A percentile compares a stretch with the other conserved stretches of the same genome.
Evolutionary conservation across 2,888 invertebrate species (phyloP).

Genomic region (Elysia crispata): DNA sequence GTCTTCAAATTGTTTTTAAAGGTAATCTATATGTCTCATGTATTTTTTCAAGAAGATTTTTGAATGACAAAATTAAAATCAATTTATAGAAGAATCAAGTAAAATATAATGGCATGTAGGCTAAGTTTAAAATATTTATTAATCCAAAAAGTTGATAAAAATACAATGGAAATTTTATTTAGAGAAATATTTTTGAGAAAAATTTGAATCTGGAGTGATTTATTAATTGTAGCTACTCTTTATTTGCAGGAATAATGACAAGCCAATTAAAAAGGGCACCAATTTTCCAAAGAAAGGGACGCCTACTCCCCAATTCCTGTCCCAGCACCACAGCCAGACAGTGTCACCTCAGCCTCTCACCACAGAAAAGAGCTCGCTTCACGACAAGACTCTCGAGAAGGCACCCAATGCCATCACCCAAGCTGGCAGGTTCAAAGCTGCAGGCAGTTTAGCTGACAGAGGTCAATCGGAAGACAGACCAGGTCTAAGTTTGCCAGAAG

Average conservation of each 20-base stretch:
- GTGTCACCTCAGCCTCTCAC: slow-evolving; percentile 63
- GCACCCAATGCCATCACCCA: slow-evolving; percentile 48
- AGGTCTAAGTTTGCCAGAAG: slow-evolving; percentile 50
- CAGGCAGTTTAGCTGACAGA: too few relatives aligned
- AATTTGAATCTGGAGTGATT: too few relatives aligned
- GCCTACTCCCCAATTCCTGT: background rate
- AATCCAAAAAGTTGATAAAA: too few relatives aligned
- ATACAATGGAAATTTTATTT: too few relatives aligned
- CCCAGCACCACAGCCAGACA: slow-evolving; percentile 16
- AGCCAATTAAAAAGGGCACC: slow-evolving; percentile 36
- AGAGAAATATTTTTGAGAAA: too few relatives aligned
- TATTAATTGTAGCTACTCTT: background rate
- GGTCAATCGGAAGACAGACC: slow-evolving; percentile 22
- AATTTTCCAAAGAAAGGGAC: slow-evolving; percentile 42
- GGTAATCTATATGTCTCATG: too few relatives aligned
- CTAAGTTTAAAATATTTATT: too few relatives aligned
- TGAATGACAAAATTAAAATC: too few relatives aligned
- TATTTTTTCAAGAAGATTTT: too few relatives aligned
- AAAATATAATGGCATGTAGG: too few relatives aligned
- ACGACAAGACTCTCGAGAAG: slow-evolving; percentile 61
- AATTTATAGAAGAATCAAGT: too few relatives aligned
- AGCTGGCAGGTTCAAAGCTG: background rate
- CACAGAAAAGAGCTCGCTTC: slow-evolving; percentile 68
- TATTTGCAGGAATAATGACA: slow-evolving; percentile 37
- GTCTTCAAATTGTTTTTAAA: too few relatives aligned